phyloP scores from a whole-genome alignment of 1,140 invertebrate genomes.

The Nilaparvata lugens region DNA sequence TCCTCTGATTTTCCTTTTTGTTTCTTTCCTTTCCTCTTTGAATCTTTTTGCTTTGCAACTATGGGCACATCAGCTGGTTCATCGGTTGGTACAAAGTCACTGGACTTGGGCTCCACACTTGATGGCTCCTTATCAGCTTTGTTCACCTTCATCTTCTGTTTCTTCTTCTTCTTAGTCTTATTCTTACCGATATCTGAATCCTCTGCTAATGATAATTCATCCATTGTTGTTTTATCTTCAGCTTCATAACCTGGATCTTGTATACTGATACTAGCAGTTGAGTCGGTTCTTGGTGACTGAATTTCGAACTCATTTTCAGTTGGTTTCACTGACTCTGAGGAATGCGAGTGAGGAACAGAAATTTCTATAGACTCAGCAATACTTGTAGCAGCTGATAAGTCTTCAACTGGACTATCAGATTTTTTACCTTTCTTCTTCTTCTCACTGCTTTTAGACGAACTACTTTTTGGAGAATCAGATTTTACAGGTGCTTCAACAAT shows the following conservation, averaged over 20 bases:
- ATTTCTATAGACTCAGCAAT: constrained; percentile 52
- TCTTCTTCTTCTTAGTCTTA: constrained; percentile 43
- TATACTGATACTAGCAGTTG: constrained; percentile 3
- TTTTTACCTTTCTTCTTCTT: constrained; percentile 4
- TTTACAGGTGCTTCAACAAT: constrained; percentile 6
- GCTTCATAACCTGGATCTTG: constrained; percentile 44
- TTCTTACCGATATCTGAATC: constrained; percentile 32
- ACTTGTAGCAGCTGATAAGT: constrained; percentile 40
- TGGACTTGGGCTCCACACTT: constrained; percentile 33
- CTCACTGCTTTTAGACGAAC: constrained; percentile 2
- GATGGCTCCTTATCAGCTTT: constrained; percentile 36
- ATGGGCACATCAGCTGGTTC: constrained; percentile 37
- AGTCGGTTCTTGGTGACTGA: constrained; percentile 10
- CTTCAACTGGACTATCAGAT: constrained; percentile 16
- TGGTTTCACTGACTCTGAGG: constrained; percentile 42
- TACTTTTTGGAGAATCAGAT: not conserved
- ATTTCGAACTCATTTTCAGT: constrained; percentile 28
- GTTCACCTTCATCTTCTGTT: constrained; percentile 39
- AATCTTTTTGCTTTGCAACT: constrained; percentile 17
- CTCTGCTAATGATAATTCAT: constrained; percentile 37
- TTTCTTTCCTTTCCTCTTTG: constrained; percentile 9
- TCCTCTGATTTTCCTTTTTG: constrained; percentile 21
- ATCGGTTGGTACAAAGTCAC: constrained; percentile 20
- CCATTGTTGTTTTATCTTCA: constrained; percentile 44
- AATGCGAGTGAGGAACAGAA: constrained; percentile 38